phyloP scores from a whole-genome alignment of 2,888 invertebrate species.

The Thera britannica region DNA sequence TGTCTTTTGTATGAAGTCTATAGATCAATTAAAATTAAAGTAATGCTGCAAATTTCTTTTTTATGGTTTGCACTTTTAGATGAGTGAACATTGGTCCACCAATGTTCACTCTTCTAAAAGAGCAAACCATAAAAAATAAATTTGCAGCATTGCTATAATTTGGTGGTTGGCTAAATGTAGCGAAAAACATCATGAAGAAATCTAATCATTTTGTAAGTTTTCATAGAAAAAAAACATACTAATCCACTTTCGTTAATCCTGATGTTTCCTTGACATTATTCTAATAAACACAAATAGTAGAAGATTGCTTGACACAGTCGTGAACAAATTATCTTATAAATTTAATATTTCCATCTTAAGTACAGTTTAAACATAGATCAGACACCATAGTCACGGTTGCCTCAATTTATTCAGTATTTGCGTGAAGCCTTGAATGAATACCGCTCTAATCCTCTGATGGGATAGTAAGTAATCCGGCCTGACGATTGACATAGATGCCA shows the following conservation, averaged over 20 bases:
- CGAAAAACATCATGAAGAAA: too few relatives aligned
- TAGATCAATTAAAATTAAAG: background rate
- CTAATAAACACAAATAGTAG: background rate
- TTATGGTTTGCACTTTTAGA: too few relatives aligned
- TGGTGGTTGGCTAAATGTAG: too few relatives aligned
- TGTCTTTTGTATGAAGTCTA: background rate
- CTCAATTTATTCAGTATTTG: constrained; percentile 24
- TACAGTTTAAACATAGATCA: constrained; percentile 10
- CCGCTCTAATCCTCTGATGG: constrained; percentile 42
- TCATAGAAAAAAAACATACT: too few relatives aligned
- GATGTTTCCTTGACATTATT: background rate
- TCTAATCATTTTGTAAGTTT: too few relatives aligned
- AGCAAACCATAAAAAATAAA: too few relatives aligned
- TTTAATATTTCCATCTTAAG: constrained; percentile 15
- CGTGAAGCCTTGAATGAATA: constrained; percentile 33
- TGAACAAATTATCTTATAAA: constrained; percentile 21
- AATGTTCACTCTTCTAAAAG: too few relatives aligned
- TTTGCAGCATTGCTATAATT: too few relatives aligned
- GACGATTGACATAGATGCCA: constrained; percentile 33
- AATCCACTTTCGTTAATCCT: too few relatives aligned
- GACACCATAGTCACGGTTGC: constrained; percentile 35
- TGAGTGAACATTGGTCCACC: too few relatives aligned
- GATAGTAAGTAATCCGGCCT: constrained; percentile 21
- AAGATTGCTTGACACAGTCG: constrained; percentile 1
- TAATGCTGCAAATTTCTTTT: too few relatives aligned